A percentile compares a stretch with the other conserved stretches of the same genome.
These are phyloP conservation scores for Eupithecia vulgata DNA, from an alignment of 2,888 invertebrate species.

Conservation along the genomic window DNA sequence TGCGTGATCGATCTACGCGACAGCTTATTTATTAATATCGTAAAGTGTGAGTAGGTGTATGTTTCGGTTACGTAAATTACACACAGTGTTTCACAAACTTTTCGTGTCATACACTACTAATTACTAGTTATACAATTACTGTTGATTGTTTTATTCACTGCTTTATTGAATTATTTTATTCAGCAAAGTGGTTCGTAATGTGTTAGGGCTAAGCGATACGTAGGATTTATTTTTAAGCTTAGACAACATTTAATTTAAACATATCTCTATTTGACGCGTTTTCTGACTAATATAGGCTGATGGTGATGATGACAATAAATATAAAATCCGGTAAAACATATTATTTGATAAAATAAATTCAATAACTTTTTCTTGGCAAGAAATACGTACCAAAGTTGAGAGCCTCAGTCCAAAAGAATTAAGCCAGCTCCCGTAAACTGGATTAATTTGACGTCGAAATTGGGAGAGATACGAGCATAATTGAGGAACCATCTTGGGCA, in stretches of 20 bases:
- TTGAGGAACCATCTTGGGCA: slow-evolving; percentile 29
- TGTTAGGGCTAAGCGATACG: no score
- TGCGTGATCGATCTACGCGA: slow-evolving; percentile 40
- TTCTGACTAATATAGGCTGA: no score
- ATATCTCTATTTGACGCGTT: no score
- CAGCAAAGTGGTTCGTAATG: not conserved
- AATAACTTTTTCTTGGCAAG: not conserved
- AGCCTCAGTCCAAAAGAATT: slow-evolving; percentile 18
- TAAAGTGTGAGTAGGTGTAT: slow-evolving; percentile 24
- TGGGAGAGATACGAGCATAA: slow-evolving; percentile 35
- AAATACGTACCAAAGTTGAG: slow-evolving; percentile 6
- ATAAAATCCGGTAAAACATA: not conserved
- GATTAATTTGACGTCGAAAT: slow-evolving; percentile 37
- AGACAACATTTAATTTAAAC: no score
- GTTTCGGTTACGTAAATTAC: slow-evolving; percentile 11
- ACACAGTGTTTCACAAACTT: slow-evolving; percentile 16
- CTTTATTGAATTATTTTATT: not conserved
- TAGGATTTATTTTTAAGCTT: no score
- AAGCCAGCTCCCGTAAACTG: slow-evolving; percentile 19
- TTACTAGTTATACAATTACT: not conserved
- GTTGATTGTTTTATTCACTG: not conserved
- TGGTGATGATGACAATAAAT: no score
- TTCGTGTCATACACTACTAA: not conserved
- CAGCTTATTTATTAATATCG: slow-evolving; percentile 37
- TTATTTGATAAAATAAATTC: not conserved